These are phyloP conservation scores for Mactra quadrangularis DNA, from an alignment of 1,140 invertebrate genomes.

Conservation along the genomic window DNA sequence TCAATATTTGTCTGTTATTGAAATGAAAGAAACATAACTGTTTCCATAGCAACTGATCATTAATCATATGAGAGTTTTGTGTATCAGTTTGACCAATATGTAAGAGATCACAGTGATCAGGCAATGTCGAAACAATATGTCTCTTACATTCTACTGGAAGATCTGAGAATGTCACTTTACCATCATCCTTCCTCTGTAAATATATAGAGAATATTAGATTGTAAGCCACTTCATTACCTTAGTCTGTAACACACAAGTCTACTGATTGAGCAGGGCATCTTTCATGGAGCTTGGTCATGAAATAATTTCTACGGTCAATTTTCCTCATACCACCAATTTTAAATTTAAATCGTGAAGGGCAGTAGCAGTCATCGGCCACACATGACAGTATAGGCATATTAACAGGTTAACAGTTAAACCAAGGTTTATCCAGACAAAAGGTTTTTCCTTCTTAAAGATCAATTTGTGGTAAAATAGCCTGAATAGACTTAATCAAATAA, in stretches of 20 bases:
- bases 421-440: too few relatives aligned
- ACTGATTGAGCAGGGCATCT: not conserved
- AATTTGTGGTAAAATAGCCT: too few relatives aligned
- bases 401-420: too few relatives aligned
- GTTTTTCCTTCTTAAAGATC: too few relatives aligned
- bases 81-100: conserved; percentile 89
- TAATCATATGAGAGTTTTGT: conserved; percentile 90
- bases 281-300: not conserved
- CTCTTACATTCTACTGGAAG: conserved; percentile 97
- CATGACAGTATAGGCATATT: too few relatives aligned
- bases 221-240: too few relatives aligned
- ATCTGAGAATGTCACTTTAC: conserved; percentile 92
- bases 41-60: conserved; percentile 96
- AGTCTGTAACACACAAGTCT: too few relatives aligned
- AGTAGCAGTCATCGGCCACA: too few relatives aligned
- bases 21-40: conserved; percentile 97
- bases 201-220: not conserved
- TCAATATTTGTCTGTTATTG: conserved; percentile 91
- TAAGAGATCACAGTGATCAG: conserved; percentile 95
- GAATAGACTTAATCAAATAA: too few relatives aligned
- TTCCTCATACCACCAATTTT: too few relatives aligned
- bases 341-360: too few relatives aligned
- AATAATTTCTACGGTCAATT: not conserved
- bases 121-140: conserved; percentile 94
- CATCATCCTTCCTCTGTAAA: conserved; percentile 91